phyloP scores from a whole-genome alignment of 2,113 vertebrate species.

The Forbesichthys agassizii region DNA sequence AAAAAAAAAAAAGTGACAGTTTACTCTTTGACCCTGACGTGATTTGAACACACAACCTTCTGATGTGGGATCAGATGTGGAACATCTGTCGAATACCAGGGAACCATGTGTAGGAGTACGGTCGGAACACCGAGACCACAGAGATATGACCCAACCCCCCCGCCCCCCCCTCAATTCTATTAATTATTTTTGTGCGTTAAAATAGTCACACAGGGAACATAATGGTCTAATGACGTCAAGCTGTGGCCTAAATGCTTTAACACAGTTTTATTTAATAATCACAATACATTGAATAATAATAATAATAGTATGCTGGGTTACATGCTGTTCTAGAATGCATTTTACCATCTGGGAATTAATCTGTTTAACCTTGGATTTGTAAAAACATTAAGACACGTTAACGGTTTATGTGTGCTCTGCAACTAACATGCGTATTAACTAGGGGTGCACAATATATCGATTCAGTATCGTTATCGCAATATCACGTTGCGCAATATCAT shows the following conservation, averaged over 20 bases:
- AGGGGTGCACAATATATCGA: too few relatives aligned
- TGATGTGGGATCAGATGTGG: neutral
- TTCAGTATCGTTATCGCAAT: too few relatives aligned
- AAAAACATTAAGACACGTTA: conserved; percentile 17
- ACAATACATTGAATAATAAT: neutral
- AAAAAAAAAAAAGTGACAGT: too few relatives aligned
- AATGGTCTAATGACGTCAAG: neutral
- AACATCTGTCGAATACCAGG: too few relatives aligned
- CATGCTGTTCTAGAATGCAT: conserved; percentile 25
- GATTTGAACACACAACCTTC: neutral
- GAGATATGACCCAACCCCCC: too few relatives aligned
- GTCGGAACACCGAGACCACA: too few relatives aligned
- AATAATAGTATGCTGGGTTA: neutral
- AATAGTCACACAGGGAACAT: neutral
- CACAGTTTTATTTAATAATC: neutral
- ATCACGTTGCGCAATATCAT: too few relatives aligned
- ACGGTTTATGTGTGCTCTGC: conserved; percentile 6
- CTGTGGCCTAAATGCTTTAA: neutral
- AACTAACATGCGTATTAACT: neutral
- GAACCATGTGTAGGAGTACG: neutral
- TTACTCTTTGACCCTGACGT: neutral
- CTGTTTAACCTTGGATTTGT: neutral
- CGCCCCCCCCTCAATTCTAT: too few relatives aligned
- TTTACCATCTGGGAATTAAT: conserved; percentile 28
- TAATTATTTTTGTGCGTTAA: too few relatives aligned